A percentile compares a stretch with the other conserved stretches of the same genome.
phyloP scores from a whole-genome alignment of 2,113 vertebrate species.

The Silurus asotus region DNA sequence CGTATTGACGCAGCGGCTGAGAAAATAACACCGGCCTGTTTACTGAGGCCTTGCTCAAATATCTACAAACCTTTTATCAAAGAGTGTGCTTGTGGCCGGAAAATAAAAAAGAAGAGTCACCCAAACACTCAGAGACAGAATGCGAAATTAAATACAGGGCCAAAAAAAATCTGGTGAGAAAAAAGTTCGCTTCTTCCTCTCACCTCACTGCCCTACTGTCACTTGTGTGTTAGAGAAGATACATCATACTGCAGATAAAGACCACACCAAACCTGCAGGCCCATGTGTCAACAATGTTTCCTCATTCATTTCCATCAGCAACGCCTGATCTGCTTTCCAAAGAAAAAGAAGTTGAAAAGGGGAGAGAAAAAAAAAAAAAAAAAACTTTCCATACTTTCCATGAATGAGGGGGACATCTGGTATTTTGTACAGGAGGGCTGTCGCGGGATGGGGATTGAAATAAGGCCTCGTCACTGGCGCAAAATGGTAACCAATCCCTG shows the following conservation, averaged over 20 bases:
- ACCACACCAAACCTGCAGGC: constrained; percentile 31
- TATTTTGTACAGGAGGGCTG: constrained; percentile 37
- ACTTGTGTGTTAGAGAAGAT: constrained; percentile 35
- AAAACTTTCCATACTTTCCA: constrained; percentile 45
- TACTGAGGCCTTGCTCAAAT: constrained; percentile 57
- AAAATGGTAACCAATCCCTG: constrained; percentile 41
- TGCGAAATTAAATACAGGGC: constrained; percentile 20
- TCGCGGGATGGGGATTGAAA: constrained; percentile 32
- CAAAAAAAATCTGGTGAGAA: constrained; percentile 13
- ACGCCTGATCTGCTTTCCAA: constrained; percentile 37
- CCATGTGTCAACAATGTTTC: constrained; percentile 41
- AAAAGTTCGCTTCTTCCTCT: constrained; percentile 36
- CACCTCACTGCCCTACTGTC: constrained; percentile 21
- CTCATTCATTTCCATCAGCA: constrained; percentile 43
- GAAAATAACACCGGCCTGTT: constrained; percentile 62
- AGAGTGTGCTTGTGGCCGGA: constrained; percentile 41
- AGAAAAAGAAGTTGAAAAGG: background rate
- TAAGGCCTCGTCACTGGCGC: constrained; percentile 41
- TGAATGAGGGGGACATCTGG: constrained; percentile 54
- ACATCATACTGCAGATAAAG: constrained; percentile 10
- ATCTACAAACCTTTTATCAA: constrained; percentile 54
- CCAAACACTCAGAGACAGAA: constrained; percentile 26
- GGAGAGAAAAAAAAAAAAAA: background rate
- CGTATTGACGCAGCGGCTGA: constrained; percentile 60
- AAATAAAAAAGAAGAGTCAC: constrained; percentile 36